Percentiles rank a stretch among this genome's conserved stretches.
These are phyloP conservation scores for Drosophila arizonae DNA, from an alignment of 1,140 invertebrate genomes.

Conservation along the genomic window DNA sequence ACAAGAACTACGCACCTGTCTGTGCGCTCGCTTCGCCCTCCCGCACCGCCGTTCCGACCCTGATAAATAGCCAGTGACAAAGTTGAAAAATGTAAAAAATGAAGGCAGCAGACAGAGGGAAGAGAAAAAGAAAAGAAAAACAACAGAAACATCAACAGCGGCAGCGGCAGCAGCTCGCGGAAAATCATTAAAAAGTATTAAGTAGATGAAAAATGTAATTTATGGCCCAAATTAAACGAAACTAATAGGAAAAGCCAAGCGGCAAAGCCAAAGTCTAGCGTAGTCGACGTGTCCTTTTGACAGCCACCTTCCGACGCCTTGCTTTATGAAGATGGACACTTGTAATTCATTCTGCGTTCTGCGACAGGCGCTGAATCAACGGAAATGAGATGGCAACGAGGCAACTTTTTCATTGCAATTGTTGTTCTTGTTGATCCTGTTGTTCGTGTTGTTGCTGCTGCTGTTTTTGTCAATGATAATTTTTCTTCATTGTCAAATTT, in stretches of 20 bases:
- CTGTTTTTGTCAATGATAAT: constrained; percentile 50
- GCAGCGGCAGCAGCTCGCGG: constrained; percentile 10
- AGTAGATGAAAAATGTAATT: constrained; percentile 72
- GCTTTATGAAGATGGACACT: constrained; percentile 80
- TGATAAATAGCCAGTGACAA: constrained; percentile 38
- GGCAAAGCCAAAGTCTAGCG: constrained; percentile 20
- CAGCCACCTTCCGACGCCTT: constrained; percentile 72
- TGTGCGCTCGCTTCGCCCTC: background rate
- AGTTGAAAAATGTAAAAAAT: constrained; percentile 35
- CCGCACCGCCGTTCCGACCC: background rate
- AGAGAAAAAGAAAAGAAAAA: constrained; percentile 3
- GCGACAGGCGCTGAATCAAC: constrained; percentile 64
- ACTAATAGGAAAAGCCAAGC: constrained; percentile 74
- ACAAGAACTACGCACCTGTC: constrained; percentile 29
- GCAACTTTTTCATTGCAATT: constrained; percentile 50
- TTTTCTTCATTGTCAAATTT: constrained; percentile 59
- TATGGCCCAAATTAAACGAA: constrained; percentile 78
- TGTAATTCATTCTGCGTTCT: constrained; percentile 76
- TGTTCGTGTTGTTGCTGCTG: constrained; percentile 12
- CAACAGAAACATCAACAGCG: constrained; percentile 3
- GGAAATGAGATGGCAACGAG: constrained; percentile 66
- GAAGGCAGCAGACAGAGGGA: background rate
- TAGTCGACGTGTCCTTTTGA: constrained; percentile 63
- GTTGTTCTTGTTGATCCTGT: constrained; percentile 11
- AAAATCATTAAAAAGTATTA: constrained; percentile 79